Percentiles rank a stretch among this genome's conserved stretches.
Conservation (phyloP, 2,797 vertebrate genomes). For the Dryobates pubescens region DNA sequence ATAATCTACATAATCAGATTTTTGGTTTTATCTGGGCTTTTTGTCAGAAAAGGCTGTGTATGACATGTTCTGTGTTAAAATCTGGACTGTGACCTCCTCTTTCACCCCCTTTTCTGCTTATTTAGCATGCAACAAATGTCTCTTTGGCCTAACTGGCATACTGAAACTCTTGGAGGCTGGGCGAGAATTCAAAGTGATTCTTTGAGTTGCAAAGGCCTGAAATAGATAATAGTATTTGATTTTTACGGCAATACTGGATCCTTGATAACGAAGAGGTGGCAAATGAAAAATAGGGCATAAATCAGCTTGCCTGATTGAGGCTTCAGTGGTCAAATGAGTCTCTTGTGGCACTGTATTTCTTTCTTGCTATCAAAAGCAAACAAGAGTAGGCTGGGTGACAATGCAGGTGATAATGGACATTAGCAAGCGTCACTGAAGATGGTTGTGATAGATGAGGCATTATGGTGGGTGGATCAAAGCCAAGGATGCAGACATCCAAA, state of each 20-base stretch:
- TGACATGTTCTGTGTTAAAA: neutral
- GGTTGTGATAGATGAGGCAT: neutral
- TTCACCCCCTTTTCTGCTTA: neutral
- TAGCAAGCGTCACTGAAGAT: neutral
- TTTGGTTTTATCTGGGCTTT: conserved; percentile 5
- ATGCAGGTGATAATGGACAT: neutral
- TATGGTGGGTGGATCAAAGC: neutral
- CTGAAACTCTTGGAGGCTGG: neutral
- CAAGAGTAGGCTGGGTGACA: neutral
- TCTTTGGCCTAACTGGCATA: neutral
- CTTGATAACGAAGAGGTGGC: neutral
- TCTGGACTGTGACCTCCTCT: neutral
- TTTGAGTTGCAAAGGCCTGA: neutral
- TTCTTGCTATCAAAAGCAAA: neutral
- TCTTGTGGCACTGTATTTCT: neutral
- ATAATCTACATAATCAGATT: conserved; percentile 34
- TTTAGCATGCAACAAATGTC: neutral
- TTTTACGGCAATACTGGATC: neutral
- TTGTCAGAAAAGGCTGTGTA: neutral
- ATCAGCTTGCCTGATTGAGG: neutral
- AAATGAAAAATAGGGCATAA: neutral
- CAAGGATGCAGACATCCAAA: neutral
- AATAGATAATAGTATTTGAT: neutral
- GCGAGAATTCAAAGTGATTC: neutral
- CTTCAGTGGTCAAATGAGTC: neutral